Evolutionary conservation across 1,140 invertebrate genomes (phyloP), one percentile per base, ranked within the genome.

Genomic region (Eulimnadia texana): DNA sequence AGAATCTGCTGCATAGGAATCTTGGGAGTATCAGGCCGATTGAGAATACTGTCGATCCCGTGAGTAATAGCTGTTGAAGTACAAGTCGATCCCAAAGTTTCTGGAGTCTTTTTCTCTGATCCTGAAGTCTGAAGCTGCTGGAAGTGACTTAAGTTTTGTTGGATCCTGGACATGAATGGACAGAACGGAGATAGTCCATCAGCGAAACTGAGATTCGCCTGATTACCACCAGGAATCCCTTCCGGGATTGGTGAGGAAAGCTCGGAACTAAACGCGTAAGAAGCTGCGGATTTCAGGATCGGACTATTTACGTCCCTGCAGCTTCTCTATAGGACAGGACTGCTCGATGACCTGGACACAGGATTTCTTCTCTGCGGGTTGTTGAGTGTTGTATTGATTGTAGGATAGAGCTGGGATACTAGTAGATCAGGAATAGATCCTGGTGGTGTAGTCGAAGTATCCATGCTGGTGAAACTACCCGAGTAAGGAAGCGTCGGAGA

Each of bases 11-110:
- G 20, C 11, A 52, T 20, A 59, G 57, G n/a, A 13, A 16, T 29
- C 13, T 27, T 23, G n/a, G 50, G 57, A 2, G 62, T 50, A 19
- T 59, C 19, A 9, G 62, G 62, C 16, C 62, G 57, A 24, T 60
- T 63, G 3, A 63, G 25, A 47, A 63, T 53, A 42, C 52, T 53
- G 23, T 63, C 62, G 23, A 63, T 63, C 20, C 62, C 56, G 57
- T 63, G 62, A 16, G 62, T 55, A 20, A 50, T 63, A 1, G 50
- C 52, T 13, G 22, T 28, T 29, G 6, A 6, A 16, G 33, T n/a
- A n/a, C n/a, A 6, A 42, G 6, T 42, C 33, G 33, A 16, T 16
- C 6, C 16, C 33, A 6, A 9, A 42, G 6, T 42, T 42, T 6
- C 33, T 16, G 33, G 33, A 6, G 16, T n/a, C n/a, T n/a, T n/a